These are phyloP conservation scores for Gibbula magus DNA, from an alignment of 2,888 invertebrate species.

Conservation along the genomic window DNA sequence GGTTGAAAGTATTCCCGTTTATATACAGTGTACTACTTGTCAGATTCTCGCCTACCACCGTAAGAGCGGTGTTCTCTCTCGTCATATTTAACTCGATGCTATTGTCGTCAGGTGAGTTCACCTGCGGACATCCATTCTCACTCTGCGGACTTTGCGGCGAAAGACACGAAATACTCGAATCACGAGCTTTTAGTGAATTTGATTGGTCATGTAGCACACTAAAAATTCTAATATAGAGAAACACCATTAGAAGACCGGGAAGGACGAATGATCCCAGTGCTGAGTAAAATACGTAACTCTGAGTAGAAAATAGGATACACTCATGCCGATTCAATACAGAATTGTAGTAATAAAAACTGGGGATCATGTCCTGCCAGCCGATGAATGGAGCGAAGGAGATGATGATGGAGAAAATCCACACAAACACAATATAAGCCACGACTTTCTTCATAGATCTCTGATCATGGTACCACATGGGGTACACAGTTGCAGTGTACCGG, in stretches of 20 bases:
- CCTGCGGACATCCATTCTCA: neutral
- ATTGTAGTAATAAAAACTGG: constrained; percentile 61
- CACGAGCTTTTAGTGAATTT: constrained; percentile 28
- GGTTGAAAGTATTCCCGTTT: neutral
- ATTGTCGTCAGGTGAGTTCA: constrained; percentile 9
- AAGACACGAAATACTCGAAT: neutral
- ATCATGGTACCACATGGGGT: constrained; percentile 74
- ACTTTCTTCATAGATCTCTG: constrained; percentile 69
- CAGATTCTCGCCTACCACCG: neutral
- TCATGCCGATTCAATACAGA: constrained; percentile 57
- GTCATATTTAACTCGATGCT: constrained; percentile 10
- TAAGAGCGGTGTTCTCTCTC: constrained; percentile 16
- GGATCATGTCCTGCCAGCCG: constrained; percentile 69
- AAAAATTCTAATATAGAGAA: constrained; percentile 74
- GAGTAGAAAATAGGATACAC: constrained; percentile 71
- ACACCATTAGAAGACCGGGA: constrained; percentile 72
- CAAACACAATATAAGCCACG: constrained; percentile 70
- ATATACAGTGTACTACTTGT: neutral
- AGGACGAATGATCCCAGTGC: constrained; percentile 74
- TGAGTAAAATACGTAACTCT: constrained; percentile 74
- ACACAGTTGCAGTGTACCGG: constrained; percentile 75
- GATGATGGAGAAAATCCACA: constrained; percentile 74
- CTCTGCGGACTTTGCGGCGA: neutral
- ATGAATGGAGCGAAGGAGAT: constrained; percentile 74
- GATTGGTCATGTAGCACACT: constrained; percentile 68